Conservation (phyloP, 1,140 invertebrate species). For the Batillaria attramentaria region DNA sequence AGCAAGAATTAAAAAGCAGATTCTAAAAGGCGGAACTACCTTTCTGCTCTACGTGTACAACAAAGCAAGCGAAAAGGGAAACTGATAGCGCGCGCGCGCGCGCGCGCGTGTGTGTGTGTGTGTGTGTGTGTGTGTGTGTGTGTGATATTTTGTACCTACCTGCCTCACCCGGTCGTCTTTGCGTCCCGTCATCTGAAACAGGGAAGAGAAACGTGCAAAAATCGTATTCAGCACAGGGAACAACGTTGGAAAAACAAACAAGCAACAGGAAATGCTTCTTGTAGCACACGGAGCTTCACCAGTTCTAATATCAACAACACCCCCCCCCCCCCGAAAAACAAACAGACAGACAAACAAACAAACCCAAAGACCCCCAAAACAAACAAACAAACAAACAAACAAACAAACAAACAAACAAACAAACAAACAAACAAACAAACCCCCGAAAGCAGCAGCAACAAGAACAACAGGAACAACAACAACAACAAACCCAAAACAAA, state of each 20-base stretch:
- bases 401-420: not conserved
- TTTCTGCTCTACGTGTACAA: no score
- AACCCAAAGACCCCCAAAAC: not conserved
- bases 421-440: not conserved
- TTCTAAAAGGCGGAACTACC: no score
- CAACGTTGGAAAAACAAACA: not conserved
- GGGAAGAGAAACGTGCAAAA: not conserved
- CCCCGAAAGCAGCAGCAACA: not conserved
- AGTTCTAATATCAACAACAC: no score
- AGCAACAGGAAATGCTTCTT: not conserved
- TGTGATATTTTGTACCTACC: not conserved
- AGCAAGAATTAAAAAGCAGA: no score
- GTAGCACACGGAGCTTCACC: no score
- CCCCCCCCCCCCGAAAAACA: no score
- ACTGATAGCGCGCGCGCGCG: not conserved
- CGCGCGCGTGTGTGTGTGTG: not conserved
- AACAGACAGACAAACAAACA: not conserved
- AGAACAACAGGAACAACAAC: not conserved
- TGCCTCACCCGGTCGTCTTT: not conserved
- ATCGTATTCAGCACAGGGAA: not conserved
- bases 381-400: not conserved
- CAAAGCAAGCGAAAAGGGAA: no score
- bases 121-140: not conserved
- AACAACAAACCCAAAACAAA: not conserved
- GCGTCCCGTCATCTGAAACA: slow-evolving; percentile 24